phyloP scores from a whole-genome alignment of 2,888 invertebrate genomes.

The Seladonia tumulorum region DNA sequence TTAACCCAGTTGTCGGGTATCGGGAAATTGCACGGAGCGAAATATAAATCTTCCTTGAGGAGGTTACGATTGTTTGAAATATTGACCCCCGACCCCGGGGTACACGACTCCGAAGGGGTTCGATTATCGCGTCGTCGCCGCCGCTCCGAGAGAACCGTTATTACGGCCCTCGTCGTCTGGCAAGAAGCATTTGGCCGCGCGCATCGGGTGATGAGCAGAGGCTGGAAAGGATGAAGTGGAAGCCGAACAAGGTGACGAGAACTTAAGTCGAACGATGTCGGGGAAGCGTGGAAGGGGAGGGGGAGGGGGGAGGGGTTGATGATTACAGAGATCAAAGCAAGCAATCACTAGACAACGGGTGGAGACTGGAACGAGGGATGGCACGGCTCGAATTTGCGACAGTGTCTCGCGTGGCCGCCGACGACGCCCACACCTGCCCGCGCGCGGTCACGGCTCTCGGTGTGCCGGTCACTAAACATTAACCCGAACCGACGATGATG shows the following conservation, averaged over 20 bases:
- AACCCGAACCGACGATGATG: conserved; percentile 10
- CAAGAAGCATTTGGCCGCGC: conserved; percentile 37
- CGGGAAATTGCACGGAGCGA: conserved; percentile 8
- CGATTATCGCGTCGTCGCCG: conserved; percentile 30
- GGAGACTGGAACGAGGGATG: conserved; percentile 56
- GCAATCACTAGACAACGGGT: conserved; percentile 78
- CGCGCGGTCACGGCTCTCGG: conserved; percentile 15
- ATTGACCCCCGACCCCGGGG: neutral
- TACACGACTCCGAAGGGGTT: neutral
- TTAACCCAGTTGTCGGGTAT: conserved; percentile 41
- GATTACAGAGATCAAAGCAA: conserved; percentile 83
- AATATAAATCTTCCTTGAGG: neutral
- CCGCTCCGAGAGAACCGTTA: conserved; percentile 36
- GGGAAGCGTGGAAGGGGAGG: neutral
- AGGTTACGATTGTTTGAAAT: neutral
- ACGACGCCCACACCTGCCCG: conserved; percentile 25
- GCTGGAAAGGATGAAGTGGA: conserved; percentile 51
- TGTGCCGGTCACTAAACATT: conserved; percentile 61
- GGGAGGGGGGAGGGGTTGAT: conserved; percentile 68
- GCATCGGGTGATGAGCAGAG: conserved; percentile 32
- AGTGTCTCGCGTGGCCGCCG: conserved; percentile 27
- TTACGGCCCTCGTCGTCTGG: conserved; percentile 43
- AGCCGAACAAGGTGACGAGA: conserved; percentile 62
- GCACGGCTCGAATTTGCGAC: conserved; percentile 49
- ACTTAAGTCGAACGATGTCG: conserved; percentile 57